phyloP scores from a whole-genome alignment of 2,888 invertebrate species.

The Palloptera scutellata region DNA sequence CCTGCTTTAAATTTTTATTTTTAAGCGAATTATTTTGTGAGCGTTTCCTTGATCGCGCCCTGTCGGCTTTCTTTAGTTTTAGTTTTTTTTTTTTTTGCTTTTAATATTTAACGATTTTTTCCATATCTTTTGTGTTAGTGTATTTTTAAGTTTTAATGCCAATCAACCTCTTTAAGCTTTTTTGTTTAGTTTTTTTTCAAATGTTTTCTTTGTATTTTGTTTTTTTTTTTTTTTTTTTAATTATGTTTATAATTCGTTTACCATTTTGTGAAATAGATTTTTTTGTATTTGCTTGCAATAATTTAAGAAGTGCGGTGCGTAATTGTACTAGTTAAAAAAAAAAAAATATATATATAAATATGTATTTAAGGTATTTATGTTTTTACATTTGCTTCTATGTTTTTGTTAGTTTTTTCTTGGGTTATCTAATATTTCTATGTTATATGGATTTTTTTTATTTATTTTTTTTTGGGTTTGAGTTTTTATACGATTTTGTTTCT shows the following conservation, averaged over 20 bases:
- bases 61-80: slow-evolving; percentile 51
- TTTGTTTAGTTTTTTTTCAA: slow-evolving; percentile 39
- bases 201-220: slow-evolving; percentile 41
- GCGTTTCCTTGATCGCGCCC: slow-evolving; percentile 51
- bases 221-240: slow-evolving; percentile 28
- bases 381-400: background rate
- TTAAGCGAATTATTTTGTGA: background rate
- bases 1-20: slow-evolving; percentile 13
- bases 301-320: slow-evolving; percentile 39
- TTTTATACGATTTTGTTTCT: slow-evolving; percentile 7
- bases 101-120: slow-evolving; percentile 25
- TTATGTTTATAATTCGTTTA: slow-evolving; percentile 56
- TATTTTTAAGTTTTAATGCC: slow-evolving; percentile 53
- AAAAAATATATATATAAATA: slow-evolving; percentile 27
- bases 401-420: background rate
- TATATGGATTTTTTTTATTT: background rate
- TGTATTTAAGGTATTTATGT: slow-evolving; percentile 11
- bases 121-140: slow-evolving; percentile 9
- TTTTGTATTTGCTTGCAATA: slow-evolving; percentile 18
- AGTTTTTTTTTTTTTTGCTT: slow-evolving; percentile 16
- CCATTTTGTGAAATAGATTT: slow-evolving; percentile 44
- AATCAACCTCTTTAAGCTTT: slow-evolving; percentile 55
- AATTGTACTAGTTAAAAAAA: slow-evolving; percentile 46
- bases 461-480: background rate
- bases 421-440: background rate